Evolutionary conservation across 2,113 vertebrate genomes (phyloP).

Genomic region (Lepisosteus osseus): DNA sequence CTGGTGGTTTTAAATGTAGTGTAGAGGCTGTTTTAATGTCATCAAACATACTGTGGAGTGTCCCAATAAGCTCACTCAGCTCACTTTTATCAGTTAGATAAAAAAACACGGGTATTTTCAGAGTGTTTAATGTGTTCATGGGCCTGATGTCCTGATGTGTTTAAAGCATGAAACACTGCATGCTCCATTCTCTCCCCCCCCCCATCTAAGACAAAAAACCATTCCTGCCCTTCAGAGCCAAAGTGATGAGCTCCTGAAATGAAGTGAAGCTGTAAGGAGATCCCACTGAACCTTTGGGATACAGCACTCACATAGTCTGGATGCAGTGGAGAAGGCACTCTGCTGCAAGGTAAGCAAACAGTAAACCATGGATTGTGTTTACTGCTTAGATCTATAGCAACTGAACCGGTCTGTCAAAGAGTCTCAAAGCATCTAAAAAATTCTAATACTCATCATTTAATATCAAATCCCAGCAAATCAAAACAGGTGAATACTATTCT

Average conservation of each 20-base stretch:
- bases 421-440: background rate
- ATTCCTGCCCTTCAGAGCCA: slow-evolving; percentile 4
- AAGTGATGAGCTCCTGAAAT: slow-evolving; percentile 4
- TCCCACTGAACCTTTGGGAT: slow-evolving; percentile 8
- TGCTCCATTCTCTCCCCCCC: background rate
- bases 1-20: no score
- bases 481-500: background rate
- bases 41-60: no score
- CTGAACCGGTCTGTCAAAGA: background rate
- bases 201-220: background rate
- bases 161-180: no score
- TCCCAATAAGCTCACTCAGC: no score
- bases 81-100: no score
- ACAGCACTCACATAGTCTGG: slow-evolving; percentile 7
- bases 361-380: background rate
- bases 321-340: slow-evolving; percentile 22
- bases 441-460: background rate
- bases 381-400: background rate
- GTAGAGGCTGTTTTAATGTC: no score
- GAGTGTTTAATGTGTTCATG: background rate
- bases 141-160: no score
- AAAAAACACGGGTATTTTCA: no score
- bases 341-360: slow-evolving; percentile 24
- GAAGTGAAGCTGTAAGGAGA: slow-evolving; percentile 15
- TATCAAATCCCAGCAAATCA: background rate